These are phyloP conservation scores for Distichodus sexfasciatus DNA, from an alignment of 2,797 vertebrate genomes.

Conservation along the genomic window DNA sequence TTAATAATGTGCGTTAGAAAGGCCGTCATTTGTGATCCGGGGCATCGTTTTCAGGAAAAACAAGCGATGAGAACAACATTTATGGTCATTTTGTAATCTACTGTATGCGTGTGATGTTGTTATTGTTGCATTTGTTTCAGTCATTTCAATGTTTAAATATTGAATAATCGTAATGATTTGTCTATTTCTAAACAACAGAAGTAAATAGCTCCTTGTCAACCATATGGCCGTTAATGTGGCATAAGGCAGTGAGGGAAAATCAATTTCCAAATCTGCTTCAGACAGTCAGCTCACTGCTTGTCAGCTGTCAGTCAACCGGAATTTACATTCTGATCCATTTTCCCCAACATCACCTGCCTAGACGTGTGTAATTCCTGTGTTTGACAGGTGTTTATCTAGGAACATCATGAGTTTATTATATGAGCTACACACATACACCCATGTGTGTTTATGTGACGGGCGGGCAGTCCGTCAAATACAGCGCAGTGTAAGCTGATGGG, in stretches of 20 bases:
- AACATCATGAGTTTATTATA: constrained; percentile 52
- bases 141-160: background rate
- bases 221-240: constrained; percentile 14
- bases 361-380: constrained; percentile 48
- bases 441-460: constrained; percentile 25
- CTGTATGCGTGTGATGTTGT: background rate
- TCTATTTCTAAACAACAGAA: constrained; percentile 16
- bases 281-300: constrained; percentile 44
- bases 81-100: too few relatives aligned
- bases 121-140: background rate
- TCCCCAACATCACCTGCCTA: constrained; percentile 41
- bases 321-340: constrained; percentile 39
- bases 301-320: constrained; percentile 34
- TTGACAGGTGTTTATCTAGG: constrained; percentile 54
- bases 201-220: background rate
- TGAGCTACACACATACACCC: constrained; percentile 28
- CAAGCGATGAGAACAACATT: background rate
- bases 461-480: background rate
- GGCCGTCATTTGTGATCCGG: too few relatives aligned
- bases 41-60: background rate
- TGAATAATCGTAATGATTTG: background rate
- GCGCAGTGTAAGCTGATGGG: constrained; percentile 37
- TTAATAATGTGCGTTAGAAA: background rate
- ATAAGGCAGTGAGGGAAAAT: constrained; percentile 28
- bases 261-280: constrained; percentile 39